These are phyloP conservation scores for Ceramica pisi DNA, from an alignment of 2,888 invertebrate species.

Conservation along the genomic window DNA sequence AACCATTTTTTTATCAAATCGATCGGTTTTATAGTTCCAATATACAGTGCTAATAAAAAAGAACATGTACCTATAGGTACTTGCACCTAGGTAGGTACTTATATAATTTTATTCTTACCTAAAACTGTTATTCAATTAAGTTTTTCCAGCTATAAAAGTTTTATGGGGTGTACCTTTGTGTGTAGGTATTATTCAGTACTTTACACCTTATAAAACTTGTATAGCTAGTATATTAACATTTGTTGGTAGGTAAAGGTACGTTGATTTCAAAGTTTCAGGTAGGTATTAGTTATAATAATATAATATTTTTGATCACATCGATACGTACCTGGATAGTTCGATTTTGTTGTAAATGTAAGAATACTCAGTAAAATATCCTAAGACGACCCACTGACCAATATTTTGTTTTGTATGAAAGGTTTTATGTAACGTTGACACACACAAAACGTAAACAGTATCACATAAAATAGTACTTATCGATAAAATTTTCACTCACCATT, in stretches of 20 bases:
- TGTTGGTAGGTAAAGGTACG: too few species aligned
- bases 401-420: not conserved
- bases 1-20: too few species aligned
- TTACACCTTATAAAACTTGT: not conserved
- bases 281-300: too few species aligned
- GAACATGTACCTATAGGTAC: too few species aligned
- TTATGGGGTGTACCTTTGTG: not conserved
- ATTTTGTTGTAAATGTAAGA: not conserved
- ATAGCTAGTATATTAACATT: not conserved
- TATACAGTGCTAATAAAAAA: not conserved
- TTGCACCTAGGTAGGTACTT: not conserved
- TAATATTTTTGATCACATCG: not conserved
- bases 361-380: not conserved
- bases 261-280: too few species aligned
- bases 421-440: not conserved
- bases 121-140: not conserved
- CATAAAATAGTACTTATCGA: not conserved
- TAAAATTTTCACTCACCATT: constrained; percentile 39
- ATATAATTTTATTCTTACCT: not conserved
- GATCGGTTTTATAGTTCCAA: not conserved
- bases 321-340: not conserved
- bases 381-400: too few species aligned
- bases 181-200: not conserved
- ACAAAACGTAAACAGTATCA: not conserved
- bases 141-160: not conserved